These are phyloP conservation scores for Hydractinia echinata DNA, from an alignment of 30 jellyfish, hydroid and myxozoan species.

Conservation along the genomic window DNA sequence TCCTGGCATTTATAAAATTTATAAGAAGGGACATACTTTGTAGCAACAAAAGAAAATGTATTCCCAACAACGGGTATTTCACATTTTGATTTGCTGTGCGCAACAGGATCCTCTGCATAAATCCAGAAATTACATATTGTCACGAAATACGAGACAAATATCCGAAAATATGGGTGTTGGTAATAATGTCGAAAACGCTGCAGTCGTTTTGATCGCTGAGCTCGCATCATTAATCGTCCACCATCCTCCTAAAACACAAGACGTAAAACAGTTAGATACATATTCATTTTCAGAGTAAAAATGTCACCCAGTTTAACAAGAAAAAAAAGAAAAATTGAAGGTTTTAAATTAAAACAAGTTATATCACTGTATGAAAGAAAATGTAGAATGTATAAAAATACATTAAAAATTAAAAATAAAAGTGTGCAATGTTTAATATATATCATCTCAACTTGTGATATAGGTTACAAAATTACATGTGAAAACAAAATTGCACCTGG, in stretches of 20 bases:
- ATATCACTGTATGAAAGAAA: too few species aligned
- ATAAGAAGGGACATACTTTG: conserved; percentile 40
- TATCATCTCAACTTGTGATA: too few species aligned
- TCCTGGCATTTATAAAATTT: too few species aligned
- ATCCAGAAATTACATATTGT: conserved; percentile 74
- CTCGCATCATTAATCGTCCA: conserved; percentile 18
- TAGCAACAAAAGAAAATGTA: conserved; percentile 73
- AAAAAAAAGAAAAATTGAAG: too few species aligned
- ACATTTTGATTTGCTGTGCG: conserved; percentile 74
- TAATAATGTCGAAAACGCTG: conserved; percentile 45
- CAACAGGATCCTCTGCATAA: conserved; percentile 97
- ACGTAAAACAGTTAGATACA: background rate
- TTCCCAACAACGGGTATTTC: conserved; percentile 74
- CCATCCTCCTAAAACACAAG: conserved; percentile 18
- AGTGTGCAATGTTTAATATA: too few species aligned
- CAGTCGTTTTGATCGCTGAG: conserved; percentile 29
- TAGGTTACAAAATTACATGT: too few species aligned
- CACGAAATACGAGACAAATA: conserved; percentile 79
- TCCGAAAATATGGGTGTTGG: conserved; percentile 74
- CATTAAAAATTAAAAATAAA: too few species aligned
- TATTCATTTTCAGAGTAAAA: too few species aligned
- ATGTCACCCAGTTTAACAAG: too few species aligned
- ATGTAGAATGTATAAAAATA: too few species aligned
- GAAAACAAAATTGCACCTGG: too few species aligned
- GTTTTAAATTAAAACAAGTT: too few species aligned